Percentiles rank a stretch among this genome's conserved stretches.
Evolutionary conservation across 2,113 vertebrate species (phyloP).

Genomic region (Cricetomys ansorgei): DNA sequence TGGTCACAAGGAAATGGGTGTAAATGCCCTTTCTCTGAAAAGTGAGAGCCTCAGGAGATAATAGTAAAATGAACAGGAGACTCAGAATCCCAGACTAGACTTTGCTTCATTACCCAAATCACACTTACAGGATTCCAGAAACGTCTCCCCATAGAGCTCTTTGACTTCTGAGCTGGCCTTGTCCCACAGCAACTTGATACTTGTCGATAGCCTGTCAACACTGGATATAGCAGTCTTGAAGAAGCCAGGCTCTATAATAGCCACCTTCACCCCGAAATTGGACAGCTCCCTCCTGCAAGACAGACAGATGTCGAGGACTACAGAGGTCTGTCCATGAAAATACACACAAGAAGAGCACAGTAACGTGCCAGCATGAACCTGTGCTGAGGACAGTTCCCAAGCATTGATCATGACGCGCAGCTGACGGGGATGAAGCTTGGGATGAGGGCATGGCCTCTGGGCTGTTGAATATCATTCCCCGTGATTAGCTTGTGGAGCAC

Average conservation of each 20-base stretch:
- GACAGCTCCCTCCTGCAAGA: conserved; percentile 88
- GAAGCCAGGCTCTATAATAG: conserved; percentile 75
- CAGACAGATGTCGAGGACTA: not conserved
- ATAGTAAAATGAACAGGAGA: fast-evolving
- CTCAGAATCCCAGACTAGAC: fast-evolving
- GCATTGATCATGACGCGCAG: not conserved
- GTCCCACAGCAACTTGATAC: fast-evolving
- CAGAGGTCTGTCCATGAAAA: fast-evolving
- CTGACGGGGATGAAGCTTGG: not conserved
- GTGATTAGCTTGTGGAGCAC: fast-evolving
- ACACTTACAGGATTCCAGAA: conserved; percentile 10
- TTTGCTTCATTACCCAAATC: not conserved
- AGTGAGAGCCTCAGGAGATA: not conserved
- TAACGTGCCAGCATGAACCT: fast-evolving
- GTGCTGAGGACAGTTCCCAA: fast-evolving
- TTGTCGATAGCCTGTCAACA: fast-evolving
- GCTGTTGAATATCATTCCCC: too few species aligned
- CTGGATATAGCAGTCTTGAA: not conserved
- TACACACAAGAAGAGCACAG: not conserved
- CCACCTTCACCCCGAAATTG: conserved; percentile 91
- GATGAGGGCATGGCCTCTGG: not conserved
- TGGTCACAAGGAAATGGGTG: fast-evolving
- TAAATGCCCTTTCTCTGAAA: not conserved
- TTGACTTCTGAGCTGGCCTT: conserved; percentile 38
- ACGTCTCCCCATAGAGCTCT: conserved; percentile 54